Base-by-base conservation (phyloP, 2,113 vertebrate genomes). In the Sisor rabdophorus region DNA sequence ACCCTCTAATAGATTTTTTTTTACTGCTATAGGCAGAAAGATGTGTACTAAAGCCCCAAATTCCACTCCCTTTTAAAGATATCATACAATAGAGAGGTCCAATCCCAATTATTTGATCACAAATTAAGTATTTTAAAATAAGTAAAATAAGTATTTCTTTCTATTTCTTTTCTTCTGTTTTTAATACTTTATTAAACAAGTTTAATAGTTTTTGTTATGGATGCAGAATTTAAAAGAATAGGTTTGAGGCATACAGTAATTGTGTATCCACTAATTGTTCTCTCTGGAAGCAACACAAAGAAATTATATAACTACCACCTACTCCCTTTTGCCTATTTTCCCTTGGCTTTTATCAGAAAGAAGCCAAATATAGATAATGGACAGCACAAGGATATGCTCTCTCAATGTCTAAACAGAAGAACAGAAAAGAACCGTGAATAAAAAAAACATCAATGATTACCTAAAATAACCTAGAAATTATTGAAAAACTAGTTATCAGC, bases 221-320 rank as follows among this genome's bases (percentile, higher is more conserved):
- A 78, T 77, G 79, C 60, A 79, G 74, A 73, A 48, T 70, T 78
- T 19, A 63, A 83, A 81, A 71, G 79, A 83, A 85, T 80, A 65
- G 16, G 54, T 68, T 79, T 72, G 81, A 56, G 71, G 64, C 72
- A 81, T 75, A 36, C 32, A 36, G 32, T 36, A 85, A 73, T 73
- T 83, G 76, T 84, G 79, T 83, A 84, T 84, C 83, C 79, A 75
- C 75, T 61, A 48, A 86, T 86, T 89, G 85, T 89, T 86, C 67
- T 67, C 32, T 79, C 69, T 83, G 81, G 81, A 80, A 83, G 30
- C 6, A 53, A 85, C 79, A 89, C 87, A 89, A 87, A 85, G 84
- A 79, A 73, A 83, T 87, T 75, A 81, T 73, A 81, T 78, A 78
- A 55, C 56, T 67, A 75, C n/a, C 71, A 78, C 70, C 26, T 58